Percentiles rank a stretch among this genome's conserved stretches.
Evolutionary conservation across 1,140 invertebrate species (phyloP).

Genomic region (Drosophila orena): DNA sequence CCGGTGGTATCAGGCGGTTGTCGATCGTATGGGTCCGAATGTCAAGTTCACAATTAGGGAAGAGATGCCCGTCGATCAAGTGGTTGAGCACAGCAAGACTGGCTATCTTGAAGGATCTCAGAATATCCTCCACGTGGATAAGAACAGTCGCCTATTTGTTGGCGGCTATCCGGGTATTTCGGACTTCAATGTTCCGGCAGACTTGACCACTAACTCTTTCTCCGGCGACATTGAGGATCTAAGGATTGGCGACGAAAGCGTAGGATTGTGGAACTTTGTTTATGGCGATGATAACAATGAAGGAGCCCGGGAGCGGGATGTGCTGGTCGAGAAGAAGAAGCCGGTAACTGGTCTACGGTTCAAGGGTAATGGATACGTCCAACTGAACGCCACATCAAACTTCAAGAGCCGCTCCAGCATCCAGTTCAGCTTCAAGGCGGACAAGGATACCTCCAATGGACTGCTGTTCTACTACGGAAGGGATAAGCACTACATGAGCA

Average conservation of each 20-base stretch:
- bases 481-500: slow-evolving; percentile 90
- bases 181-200: slow-evolving; percentile 89
- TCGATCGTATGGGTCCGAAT: slow-evolving; percentile 94
- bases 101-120: slow-evolving; percentile 89
- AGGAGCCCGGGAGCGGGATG: slow-evolving; percentile 88
- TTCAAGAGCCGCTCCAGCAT: slow-evolving; percentile 87
- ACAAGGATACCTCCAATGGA: slow-evolving; percentile 90
- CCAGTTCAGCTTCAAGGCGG: slow-evolving; percentile 93
- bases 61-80: no score
- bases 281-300: slow-evolving; percentile 91
- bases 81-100: slow-evolving; percentile 85
- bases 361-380: slow-evolving; percentile 93
- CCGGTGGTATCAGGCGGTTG: slow-evolving; percentile 95
- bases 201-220: slow-evolving; percentile 90
- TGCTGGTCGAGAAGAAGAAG: slow-evolving; percentile 70
- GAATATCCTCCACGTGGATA: slow-evolving; percentile 94
- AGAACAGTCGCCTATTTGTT: slow-evolving; percentile 94
- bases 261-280: slow-evolving; percentile 98
- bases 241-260: slow-evolving; percentile 93
- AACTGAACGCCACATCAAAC: slow-evolving; percentile 87
- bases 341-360: slow-evolving; percentile 91
- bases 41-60: slow-evolving; percentile 93
- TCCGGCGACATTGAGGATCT: slow-evolving; percentile 96
- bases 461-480: slow-evolving; percentile 94
- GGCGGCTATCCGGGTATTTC: slow-evolving; percentile 93